Evolutionary conservation across 2,113 vertebrate genomes (phyloP), one percentile per base, ranked within the genome.

Genomic region (Elaphurus davidianus): DNA sequence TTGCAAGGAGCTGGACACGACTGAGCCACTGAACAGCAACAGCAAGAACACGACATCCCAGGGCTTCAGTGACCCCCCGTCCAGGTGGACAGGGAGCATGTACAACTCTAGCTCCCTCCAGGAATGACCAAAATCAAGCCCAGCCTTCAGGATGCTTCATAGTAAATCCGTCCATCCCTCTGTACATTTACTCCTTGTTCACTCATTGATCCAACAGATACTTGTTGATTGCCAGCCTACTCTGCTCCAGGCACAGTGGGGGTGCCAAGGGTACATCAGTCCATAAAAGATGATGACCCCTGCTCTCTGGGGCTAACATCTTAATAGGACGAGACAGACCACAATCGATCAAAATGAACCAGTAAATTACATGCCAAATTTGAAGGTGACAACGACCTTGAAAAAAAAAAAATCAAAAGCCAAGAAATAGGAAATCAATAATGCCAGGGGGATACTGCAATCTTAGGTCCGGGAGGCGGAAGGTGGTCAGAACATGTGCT

Each of bases 381-480:
- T 45, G 90, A 96, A 60, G 89, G 52, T 86, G 78, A 96, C 79
- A 64, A 85, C 1, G 27, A 45, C 30, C 74, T 81, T 64, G 90
- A 43, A 28, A 76, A 36, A 81, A 55, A 45, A 55, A 45, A 92
- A 13, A 50, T 50, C 47, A 7, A 87, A 64, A 82, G 50, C 11
- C n/a, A 45, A 93, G 74, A 28, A 60, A 67, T 25, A 57, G 50
- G 62, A 76, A n/a, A 10, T 47, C 21, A 14, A 6, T 4, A 47
- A 14, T 30, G 47, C 47, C 4, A 0, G 0, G 8, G 60, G 57
- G 64, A 52, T 7, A 1, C 1, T 85, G 27, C 3, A 2, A 13
- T 11, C n/a, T n/a, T 36, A 9, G 52, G 13, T 2, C 78, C 16
- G 3, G 78, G 47, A 23, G 17, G 47, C 15, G 2, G 50, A 47